Conservation (phyloP, 2,797 vertebrate species). For the Acanthiza pusilla region DNA sequence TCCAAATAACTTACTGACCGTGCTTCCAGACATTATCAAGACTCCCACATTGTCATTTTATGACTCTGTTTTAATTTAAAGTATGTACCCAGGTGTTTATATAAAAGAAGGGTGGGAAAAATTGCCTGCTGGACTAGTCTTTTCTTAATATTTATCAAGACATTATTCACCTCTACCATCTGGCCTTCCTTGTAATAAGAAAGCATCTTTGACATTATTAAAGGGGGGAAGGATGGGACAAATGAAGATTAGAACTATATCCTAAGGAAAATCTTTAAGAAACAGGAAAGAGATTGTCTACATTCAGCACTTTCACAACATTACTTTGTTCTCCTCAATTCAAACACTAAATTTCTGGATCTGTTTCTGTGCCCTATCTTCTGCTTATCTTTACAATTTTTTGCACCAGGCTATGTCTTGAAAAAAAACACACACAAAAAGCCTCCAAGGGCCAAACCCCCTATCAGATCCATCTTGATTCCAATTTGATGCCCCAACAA, state of each 20-base stretch:
- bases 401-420: neutral
- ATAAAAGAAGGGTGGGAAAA: neutral
- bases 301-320: neutral
- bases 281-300: neutral
- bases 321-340: neutral
- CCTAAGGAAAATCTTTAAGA: neutral
- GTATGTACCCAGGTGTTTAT: neutral
- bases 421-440: neutral
- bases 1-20: neutral
- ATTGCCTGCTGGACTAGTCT: neutral
- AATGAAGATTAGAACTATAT: neutral
- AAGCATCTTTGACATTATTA: neutral
- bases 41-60: neutral
- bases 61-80: neutral
- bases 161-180: neutral
- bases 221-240: neutral
- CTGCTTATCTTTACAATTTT: neutral
- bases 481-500: neutral
- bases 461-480: neutral
- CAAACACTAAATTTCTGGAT: neutral
- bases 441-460: accelerated
- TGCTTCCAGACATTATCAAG: neutral
- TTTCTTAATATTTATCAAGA: neutral
- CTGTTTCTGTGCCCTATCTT: neutral
- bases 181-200: neutral